Base-by-base conservation (phyloP, 2,113 vertebrate species). In the Podarcis cretensis region DNA sequence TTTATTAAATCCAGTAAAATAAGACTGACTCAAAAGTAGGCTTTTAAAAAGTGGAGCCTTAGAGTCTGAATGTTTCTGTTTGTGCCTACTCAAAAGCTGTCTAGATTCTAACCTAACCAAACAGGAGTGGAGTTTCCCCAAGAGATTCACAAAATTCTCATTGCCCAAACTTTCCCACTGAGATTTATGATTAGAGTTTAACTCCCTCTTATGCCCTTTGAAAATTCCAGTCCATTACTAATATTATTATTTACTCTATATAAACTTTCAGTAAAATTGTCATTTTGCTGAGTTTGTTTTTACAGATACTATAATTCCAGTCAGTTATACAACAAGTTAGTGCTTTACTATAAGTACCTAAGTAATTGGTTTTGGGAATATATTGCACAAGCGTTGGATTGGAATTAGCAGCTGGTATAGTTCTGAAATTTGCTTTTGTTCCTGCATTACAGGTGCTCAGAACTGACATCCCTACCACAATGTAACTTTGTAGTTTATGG, bases 51-150 rank as follows among this genome's bases (percentile, higher is more conserved):
- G 85, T 91, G 83, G 88, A 84, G n/a, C 35, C 37, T 43, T 77
- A 4, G 12, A 65, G 6, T 83, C 74, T 84, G 90, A 0, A 74
- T 79, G 71, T 35, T 63, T 40, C n/a, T 16, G 9, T 77, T 69
- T 54, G 4, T 8, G 30, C 74, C 27, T 85, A 57, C 90, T 68
- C 69, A 87, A 78, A 86, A 88, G 69, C 57, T 23, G 25, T 40
- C 30, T 82, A 86, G 90, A 78, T 84, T 35, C 82, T 75, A 91
- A 25, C 12, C 81, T 48, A 91, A 37, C 77, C 23, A 89, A 57
- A 84, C 37, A 54, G 57, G 7, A 9, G 1, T 89, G 57, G 85
- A 1, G 10, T 68, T 89, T 87, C 57, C 89, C 77, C 81, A 63
- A 71, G 69, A 81, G 25, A 83, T 81, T 8, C 9, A 30, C 88